A percentile compares a stretch with the other conserved stretches of the same genome.
These are phyloP conservation scores for Hybos culiciformis DNA, from an alignment of 2,888 invertebrate species.

Conservation along the genomic window DNA sequence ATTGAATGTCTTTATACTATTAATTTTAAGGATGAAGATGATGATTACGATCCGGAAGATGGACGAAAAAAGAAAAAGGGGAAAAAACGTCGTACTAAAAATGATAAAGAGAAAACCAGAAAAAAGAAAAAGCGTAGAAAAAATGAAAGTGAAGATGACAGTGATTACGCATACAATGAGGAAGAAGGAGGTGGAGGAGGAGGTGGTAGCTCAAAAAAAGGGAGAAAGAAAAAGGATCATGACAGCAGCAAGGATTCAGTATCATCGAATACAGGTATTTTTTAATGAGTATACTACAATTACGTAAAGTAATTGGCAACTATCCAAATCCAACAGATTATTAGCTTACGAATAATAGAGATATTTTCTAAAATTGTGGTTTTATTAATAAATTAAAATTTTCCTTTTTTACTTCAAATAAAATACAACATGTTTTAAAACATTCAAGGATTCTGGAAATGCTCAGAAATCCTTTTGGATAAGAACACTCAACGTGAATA, in stretches of 20 bases:
- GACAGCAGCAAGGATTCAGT: slow-evolving; percentile 32
- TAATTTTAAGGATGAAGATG: slow-evolving; percentile 42
- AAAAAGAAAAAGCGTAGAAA: slow-evolving; percentile 89
- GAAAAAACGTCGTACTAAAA: slow-evolving; percentile 85
- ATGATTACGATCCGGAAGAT: slow-evolving; percentile 79
- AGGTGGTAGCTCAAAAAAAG: slow-evolving; percentile 28
- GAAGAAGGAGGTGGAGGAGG: slow-evolving; percentile 61
- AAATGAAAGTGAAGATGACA: slow-evolving; percentile 84
- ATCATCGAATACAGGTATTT: slow-evolving; percentile 26
- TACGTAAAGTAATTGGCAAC: no score
- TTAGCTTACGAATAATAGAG: not conserved
- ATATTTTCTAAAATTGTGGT: no score
- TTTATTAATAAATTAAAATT: no score
- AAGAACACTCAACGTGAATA: no score
- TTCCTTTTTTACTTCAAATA: no score
- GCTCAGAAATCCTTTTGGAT: no score
- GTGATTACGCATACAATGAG: slow-evolving; percentile 55
- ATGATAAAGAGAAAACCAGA: slow-evolving; percentile 85
- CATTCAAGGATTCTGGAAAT: no score
- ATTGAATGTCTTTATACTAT: not conserved
- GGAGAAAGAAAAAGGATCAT: slow-evolving; percentile 32
- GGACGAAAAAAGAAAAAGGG: slow-evolving; percentile 79
- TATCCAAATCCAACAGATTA: not conserved
- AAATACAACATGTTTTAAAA: no score
- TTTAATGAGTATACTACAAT: no score